Evolutionary conservation across 2,888 invertebrate species (phyloP).

Genomic region (Protophormia terraenovae): DNA sequence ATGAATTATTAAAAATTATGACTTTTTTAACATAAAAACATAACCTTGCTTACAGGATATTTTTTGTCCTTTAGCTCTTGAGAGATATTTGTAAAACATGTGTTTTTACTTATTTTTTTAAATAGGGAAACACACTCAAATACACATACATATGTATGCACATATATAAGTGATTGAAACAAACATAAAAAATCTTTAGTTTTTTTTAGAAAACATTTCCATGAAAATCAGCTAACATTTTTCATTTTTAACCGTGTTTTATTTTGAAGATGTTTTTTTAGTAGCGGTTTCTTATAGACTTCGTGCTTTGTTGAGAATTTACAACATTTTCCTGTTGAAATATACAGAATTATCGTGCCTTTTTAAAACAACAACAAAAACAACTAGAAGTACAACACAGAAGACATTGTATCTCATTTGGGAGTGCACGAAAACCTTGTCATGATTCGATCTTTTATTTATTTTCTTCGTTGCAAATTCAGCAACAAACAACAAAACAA

Average conservation of each 20-base stretch:
- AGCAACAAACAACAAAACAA: constrained; percentile 24
- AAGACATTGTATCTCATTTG: constrained; percentile 68
- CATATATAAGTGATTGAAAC: neutral
- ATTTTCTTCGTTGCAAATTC: constrained; percentile 69
- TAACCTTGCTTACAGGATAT: constrained; percentile 44
- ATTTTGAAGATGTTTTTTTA: neutral
- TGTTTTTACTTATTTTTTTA: constrained; percentile 38
- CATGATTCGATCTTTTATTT: constrained; percentile 77
- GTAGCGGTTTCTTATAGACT: constrained; percentile 59
- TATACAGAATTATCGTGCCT: constrained; percentile 76
- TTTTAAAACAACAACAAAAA: constrained; percentile 57
- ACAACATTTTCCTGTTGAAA: constrained; percentile 75
- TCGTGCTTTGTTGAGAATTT: constrained; percentile 76
- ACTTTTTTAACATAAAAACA: constrained; percentile 4
- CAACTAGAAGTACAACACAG: neutral
- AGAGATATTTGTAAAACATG: constrained; percentile 22
- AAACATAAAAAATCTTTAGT: neutral
- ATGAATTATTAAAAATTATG: constrained; percentile 48
- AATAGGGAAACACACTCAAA: neutral
- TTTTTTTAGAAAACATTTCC: constrained; percentile 26
- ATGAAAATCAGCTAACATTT: constrained; percentile 28
- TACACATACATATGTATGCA: neutral
- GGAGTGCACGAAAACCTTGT: constrained; percentile 78
- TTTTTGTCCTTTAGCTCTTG: constrained; percentile 3
- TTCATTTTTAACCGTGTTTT: constrained; percentile 28